A percentile compares a stretch with the other conserved stretches of the same genome.
Conservation (phyloP, 2,888 invertebrate genomes). For the Megalurothrips usitatus region DNA sequence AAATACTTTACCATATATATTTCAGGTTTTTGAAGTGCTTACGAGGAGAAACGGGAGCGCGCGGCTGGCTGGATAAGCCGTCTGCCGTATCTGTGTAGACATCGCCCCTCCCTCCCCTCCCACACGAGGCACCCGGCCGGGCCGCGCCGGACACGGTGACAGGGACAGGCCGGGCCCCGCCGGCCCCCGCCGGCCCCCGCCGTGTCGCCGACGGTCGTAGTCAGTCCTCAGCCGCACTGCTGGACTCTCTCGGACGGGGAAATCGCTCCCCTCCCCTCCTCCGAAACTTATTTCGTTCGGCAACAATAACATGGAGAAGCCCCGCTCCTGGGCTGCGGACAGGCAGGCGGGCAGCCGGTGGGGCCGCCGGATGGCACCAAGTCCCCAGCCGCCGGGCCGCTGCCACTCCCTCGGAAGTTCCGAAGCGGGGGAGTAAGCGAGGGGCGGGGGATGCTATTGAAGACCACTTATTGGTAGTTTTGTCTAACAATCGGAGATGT, state of each 20-base stretch:
- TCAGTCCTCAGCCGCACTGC: neutral
- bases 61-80: no score
- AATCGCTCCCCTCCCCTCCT: neutral
- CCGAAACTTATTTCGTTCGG: conserved; percentile 9
- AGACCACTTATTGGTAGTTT: neutral
- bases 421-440: neutral
- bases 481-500: neutral
- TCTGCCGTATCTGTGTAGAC: no score
- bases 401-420: no score
- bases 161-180: neutral
- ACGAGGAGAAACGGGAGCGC: no score
- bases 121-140: no score
- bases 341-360: no score
- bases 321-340: neutral
- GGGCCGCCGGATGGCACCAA: no score
- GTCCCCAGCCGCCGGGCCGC: no score
- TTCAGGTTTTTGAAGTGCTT: neutral
- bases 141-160: neutral
- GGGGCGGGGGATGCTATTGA: no score
- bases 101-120: no score
- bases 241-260: neutral
- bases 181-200: neutral
- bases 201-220: conserved; percentile 9
- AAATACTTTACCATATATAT: no score
- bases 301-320: conserved; percentile 2